Conservation (phyloP, 30 jellyfish, hydroid and myxozoan genomes). For the Hydractinia symbiolongicarpus region DNA sequence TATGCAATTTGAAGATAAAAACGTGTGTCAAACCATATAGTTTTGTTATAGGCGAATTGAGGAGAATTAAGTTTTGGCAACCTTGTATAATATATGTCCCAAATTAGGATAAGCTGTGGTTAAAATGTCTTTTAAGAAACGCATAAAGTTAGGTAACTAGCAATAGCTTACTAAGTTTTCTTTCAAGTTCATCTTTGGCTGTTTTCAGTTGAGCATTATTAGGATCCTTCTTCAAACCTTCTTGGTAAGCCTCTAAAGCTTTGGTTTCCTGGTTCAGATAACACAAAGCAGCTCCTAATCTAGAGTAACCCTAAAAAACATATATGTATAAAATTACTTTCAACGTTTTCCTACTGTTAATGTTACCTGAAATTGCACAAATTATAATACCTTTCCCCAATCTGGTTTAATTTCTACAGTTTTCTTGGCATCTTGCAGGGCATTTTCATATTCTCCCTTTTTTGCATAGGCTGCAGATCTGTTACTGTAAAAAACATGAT, state of each 20-base stretch:
- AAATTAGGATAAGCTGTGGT: no score
- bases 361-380: no score
- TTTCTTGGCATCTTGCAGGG: conserved; percentile 92
- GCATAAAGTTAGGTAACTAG: no score
- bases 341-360: no score
- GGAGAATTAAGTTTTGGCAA: no score
- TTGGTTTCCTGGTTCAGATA: conserved; percentile 72
- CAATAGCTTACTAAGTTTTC: conserved; percentile 23
- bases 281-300: conserved; percentile 92
- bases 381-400: conserved; percentile 93
- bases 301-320: conserved; percentile 83
- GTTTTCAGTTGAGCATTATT: conserved; percentile 69
- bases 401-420: conserved; percentile 89
- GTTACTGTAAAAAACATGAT: conserved; percentile 94
- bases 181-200: conserved; percentile 59
- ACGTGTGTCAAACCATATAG: no score
- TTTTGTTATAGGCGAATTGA: no score
- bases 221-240: conserved; percentile 87
- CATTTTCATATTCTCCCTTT: conserved; percentile 66
- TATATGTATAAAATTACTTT: background rate
- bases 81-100: no score
- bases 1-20: no score
- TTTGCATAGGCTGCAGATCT: conserved; percentile 99
- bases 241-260: conserved; percentile 87
- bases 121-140: no score